A percentile compares a stretch with the other conserved stretches of the same genome.
These are phyloP conservation scores for Nerophis ophidion DNA, from an alignment of 2,113 vertebrate species.

Conservation along the genomic window DNA sequence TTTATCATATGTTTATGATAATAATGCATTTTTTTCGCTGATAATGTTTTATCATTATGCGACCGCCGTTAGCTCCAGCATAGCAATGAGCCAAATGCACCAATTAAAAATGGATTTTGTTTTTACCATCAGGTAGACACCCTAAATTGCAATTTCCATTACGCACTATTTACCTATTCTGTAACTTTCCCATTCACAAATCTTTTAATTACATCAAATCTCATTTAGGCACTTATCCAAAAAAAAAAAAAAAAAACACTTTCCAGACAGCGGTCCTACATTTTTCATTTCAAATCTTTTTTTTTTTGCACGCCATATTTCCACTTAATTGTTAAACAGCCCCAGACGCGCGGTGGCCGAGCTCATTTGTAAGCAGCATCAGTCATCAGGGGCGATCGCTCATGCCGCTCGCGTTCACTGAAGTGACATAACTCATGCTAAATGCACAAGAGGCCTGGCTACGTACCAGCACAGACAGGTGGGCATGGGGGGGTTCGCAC, in stretches of 20 bases:
- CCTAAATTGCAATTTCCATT: neutral
- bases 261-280: neutral
- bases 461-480: neutral
- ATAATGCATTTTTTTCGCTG: neutral
- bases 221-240: neutral
- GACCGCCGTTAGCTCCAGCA: too few species aligned
- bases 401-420: neutral
- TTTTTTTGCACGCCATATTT: neutral
- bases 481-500: neutral
- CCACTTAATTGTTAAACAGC: neutral
- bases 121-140: neutral
- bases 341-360: neutral
- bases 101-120: neutral
- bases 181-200: neutral
- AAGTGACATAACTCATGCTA: conserved; percentile 7
- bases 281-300: neutral
- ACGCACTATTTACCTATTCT: neutral
- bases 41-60: neutral
- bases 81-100: neutral
- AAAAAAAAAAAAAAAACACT: neutral
- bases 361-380: conserved; percentile 2
- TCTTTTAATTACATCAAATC: conserved; percentile 10
- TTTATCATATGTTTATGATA: neutral
- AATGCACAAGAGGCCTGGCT: neutral
- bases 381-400: neutral